These are phyloP conservation scores for Cryptomyrus ogoouensis DNA, from an alignment of 2,113 vertebrate species.

Conservation along the genomic window DNA sequence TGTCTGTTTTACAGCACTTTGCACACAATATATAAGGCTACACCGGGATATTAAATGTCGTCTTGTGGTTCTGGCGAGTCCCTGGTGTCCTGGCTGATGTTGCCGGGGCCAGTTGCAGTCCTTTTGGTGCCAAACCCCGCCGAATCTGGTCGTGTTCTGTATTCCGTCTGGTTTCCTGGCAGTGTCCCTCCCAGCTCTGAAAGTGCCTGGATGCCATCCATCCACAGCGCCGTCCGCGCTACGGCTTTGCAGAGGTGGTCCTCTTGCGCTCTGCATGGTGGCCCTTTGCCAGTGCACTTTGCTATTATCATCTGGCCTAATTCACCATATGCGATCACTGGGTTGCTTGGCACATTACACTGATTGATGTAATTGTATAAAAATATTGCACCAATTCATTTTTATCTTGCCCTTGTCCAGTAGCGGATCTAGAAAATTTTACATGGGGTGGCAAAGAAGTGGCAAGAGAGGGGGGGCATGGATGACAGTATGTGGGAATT, in stretches of 20 bases:
- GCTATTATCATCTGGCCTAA: background rate
- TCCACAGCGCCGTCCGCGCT: constrained; percentile 59
- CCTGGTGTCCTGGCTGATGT: background rate
- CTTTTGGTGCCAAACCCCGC: constrained; percentile 39
- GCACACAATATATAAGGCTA: background rate
- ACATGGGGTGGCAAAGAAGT: no score
- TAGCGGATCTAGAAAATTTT: no score
- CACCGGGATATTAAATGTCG: background rate
- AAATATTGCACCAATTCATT: background rate
- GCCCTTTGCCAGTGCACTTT: background rate
- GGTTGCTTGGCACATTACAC: background rate
- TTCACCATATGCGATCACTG: background rate
- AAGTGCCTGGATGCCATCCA: constrained; percentile 64
- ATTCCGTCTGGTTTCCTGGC: constrained; percentile 53
- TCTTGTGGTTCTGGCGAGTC: background rate
- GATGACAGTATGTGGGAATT: no score
- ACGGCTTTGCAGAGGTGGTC: constrained; percentile 60
- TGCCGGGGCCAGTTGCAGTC: constrained; percentile 54
- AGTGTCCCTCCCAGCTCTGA: constrained; percentile 66
- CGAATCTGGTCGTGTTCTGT: constrained; percentile 26
- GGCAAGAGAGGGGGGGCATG: no score
- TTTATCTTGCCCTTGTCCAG: background rate
- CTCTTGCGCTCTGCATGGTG: background rate
- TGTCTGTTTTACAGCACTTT: background rate
- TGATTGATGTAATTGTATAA: background rate